A percentile compares a stretch with the other conserved stretches of the same genome.
phyloP scores from a whole-genome alignment of 2,113 vertebrate genomes.

The Chloroceryle aenea region DNA sequence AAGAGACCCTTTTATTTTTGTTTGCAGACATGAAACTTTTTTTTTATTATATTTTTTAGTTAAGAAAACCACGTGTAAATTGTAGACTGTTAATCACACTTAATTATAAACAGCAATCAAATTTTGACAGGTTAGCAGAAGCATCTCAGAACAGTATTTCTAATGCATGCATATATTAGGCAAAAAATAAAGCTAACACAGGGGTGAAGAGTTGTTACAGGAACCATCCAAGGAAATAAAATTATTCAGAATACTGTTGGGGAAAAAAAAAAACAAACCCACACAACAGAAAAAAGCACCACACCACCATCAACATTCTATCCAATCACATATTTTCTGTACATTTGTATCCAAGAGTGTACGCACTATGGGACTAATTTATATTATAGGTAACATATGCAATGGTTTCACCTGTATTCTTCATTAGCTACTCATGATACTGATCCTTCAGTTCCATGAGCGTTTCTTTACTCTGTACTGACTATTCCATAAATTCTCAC shows the following conservation, averaged over 20 bases:
- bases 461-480: background rate
- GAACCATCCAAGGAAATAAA: background rate
- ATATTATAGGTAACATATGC: background rate
- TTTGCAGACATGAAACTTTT: background rate
- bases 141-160: background rate
- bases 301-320: background rate
- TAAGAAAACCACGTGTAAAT: background rate
- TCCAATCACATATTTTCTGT: background rate
- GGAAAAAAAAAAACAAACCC: background rate
- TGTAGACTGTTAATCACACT: background rate
- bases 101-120: background rate
- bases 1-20: background rate
- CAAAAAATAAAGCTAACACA: background rate
- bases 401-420: background rate
- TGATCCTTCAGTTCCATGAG: background rate
- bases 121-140: background rate
- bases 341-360: background rate
- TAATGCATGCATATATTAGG: background rate
- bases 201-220: background rate
- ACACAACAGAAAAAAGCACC: background rate
- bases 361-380: background rate
- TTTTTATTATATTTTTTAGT: background rate
- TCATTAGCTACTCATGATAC: background rate
- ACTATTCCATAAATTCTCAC: background rate
- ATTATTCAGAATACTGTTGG: background rate